phyloP scores from a whole-genome alignment of 1,140 invertebrate genomes.

The Calosoma granatense region DNA sequence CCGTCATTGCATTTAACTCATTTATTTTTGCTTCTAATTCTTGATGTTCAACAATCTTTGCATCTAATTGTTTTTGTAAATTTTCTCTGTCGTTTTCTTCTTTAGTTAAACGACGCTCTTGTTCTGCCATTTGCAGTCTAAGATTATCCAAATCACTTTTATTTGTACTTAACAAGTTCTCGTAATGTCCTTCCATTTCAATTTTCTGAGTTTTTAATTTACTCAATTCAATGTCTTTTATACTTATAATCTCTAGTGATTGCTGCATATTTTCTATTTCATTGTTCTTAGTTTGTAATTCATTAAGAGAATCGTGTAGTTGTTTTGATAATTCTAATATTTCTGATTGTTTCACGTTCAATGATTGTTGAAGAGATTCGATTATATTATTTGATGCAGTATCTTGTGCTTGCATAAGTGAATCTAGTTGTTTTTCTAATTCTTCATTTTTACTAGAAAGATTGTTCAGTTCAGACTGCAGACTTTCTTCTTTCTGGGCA shows the following conservation, averaged over 20 bases:
- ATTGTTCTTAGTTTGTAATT: background rate
- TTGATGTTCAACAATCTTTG: conserved; percentile 33
- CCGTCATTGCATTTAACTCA: conserved; percentile 40
- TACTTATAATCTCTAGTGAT: conserved; percentile 25
- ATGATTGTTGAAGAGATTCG: background rate
- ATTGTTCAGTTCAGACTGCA: conserved; percentile 34
- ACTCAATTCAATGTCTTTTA: conserved; percentile 26
- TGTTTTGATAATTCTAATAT: background rate
- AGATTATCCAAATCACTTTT: conserved; percentile 6
- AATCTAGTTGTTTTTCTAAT: conserved; percentile 30
- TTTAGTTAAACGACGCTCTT: background rate
- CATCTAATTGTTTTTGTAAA: conserved; percentile 32
- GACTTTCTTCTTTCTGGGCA: conserved; percentile 37
- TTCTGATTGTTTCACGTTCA: background rate
- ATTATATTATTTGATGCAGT: background rate
- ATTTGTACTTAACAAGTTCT: background rate
- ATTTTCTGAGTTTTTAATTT: background rate
- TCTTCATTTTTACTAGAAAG: conserved; percentile 41
- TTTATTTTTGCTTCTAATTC: conserved; percentile 34
- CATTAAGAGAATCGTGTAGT: background rate
- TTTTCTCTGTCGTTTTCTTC: conserved; percentile 25
- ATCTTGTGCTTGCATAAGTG: background rate
- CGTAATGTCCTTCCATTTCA: background rate
- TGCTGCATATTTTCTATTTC: background rate
- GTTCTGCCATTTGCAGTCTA: conserved; percentile 6